Evolutionary conservation across 2,113 vertebrate genomes (phyloP), one percentile per base, ranked within the genome.

Genomic region (Pachycephala philippinensis): DNA sequence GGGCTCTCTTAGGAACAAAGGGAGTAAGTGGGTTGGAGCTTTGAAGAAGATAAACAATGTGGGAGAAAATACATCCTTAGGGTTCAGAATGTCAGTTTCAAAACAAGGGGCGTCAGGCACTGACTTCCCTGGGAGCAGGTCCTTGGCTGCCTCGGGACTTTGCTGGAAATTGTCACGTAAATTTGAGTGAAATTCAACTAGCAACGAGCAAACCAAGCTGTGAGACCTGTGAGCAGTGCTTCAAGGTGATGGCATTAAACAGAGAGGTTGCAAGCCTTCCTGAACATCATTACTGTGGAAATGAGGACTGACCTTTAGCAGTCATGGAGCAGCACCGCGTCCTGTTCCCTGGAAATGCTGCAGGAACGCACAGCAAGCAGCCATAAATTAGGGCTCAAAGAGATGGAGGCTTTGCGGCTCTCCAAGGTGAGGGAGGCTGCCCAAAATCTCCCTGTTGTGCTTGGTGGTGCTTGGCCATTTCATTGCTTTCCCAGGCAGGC

Each of bases 81-180:
- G 5, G 66, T 57, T 85, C 75, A 77, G 88, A 64, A 30, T 44
- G 61, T 35, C 8, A 7, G 8, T 44, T 82, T 80, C 0, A 7
- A 45, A 77, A 21, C 18, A 30, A 6, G 1, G 8, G 10, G 3
- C 0, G 0, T 16, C 0, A 6, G 49, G 53, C 45, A 39, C 15
- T 3, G 50, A 30, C 54, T 95, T 68, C 30, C 28, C 18, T 20
- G 31, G 68, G 65, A 40, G 44, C 45, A 30, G 31, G n/a, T n/a
- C 64, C 60, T 18, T 30, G 3, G 4, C 81, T 3, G 4, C 40
- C 49, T 83, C 45, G 7, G 82, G 66, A 40, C 44, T 56, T 7
- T 15, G 24, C 57, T 61, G 70, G 47, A 42, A 79, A 45, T 28
- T 11, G 6, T 28, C 10, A 21, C 8, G 4, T 6, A 28, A 39